These are phyloP conservation scores for Siniperca obscura DNA, from an alignment of 2,797 vertebrate genomes.

Conservation along the genomic window DNA sequence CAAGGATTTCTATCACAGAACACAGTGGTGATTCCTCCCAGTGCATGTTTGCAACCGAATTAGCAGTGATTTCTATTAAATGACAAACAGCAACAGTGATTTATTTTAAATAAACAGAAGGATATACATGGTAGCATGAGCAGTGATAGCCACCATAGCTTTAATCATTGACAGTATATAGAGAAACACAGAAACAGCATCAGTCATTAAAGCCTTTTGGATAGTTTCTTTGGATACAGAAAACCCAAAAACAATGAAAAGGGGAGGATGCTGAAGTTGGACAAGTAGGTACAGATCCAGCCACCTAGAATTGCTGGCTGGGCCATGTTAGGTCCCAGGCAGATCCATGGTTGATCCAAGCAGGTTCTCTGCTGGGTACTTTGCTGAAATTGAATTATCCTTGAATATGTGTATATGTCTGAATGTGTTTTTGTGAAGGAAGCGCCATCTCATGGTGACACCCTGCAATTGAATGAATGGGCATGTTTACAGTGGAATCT, in stretches of 20 bases:
- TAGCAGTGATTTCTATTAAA: not conserved
- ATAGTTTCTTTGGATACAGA: not conserved
- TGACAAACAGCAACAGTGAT: not conserved
- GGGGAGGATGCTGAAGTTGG: not conserved
- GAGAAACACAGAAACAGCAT: not conserved
- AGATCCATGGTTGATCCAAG: too few species aligned
- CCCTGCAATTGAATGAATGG: too few species aligned
- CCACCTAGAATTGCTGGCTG: too few species aligned
- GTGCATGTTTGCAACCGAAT: slow-evolving; percentile 1
- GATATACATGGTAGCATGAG: not conserved
- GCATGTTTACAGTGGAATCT: too few species aligned
- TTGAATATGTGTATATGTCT: too few species aligned
- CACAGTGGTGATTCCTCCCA: slow-evolving; percentile 16
- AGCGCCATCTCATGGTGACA: too few species aligned
- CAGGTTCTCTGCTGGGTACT: too few species aligned
- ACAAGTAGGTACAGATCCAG: not conserved
- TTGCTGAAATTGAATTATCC: too few species aligned
- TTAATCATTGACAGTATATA: not conserved
- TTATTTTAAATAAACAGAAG: slow-evolving; percentile 8
- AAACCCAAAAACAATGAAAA: not conserved
- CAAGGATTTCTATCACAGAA: slow-evolving; percentile 12
- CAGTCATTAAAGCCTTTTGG: not conserved
- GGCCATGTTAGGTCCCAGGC: too few species aligned
- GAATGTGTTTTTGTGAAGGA: too few species aligned
- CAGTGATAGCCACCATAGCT: not conserved